Percentiles rank a stretch among this genome's conserved stretches.
These are phyloP conservation scores for Aspidoscelis tigris DNA, from an alignment of 2,113 vertebrate genomes.

Conservation along the genomic window DNA sequence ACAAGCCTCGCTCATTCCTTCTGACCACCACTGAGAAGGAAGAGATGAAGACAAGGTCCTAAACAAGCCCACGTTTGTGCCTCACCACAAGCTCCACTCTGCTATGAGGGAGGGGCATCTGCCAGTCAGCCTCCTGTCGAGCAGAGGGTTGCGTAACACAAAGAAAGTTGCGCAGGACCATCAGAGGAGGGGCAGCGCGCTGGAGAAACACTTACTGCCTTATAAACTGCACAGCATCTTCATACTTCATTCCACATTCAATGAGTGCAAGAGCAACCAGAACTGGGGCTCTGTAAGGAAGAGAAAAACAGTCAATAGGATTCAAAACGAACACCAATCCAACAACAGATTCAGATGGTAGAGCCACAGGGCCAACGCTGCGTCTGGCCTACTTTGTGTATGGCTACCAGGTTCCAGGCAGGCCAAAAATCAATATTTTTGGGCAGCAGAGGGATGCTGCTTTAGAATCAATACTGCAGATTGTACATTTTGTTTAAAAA, in stretches of 20 bases:
- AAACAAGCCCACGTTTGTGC: neutral
- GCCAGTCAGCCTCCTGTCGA: neutral
- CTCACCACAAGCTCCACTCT: neutral
- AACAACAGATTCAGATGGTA: constrained; percentile 6
- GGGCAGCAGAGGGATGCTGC: neutral
- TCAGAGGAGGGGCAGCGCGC: neutral
- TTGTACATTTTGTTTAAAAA: neutral
- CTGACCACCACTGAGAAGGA: neutral
- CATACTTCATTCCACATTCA: constrained; percentile 98
- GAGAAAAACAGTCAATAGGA: constrained; percentile 52
- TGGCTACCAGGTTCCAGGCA: constrained; percentile 4
- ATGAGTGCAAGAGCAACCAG: constrained; percentile 97
- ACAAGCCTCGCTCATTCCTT: neutral
- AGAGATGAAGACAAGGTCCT: neutral
- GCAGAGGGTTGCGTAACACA: neutral
- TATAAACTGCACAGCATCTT: constrained; percentile 99
- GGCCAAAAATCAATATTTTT: constrained; percentile 15
- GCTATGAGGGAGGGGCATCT: neutral
- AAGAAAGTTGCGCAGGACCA: accelerated
- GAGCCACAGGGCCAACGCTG: neutral
- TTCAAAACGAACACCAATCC: constrained; percentile 7
- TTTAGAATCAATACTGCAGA: neutral
- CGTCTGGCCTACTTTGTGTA: constrained; percentile 17
- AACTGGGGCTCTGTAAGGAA: constrained; percentile 89
- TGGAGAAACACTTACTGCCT: constrained; percentile 88